These are phyloP conservation scores for Hypotaenidia okinawae DNA, from an alignment of 2,797 vertebrate genomes.

Conservation along the genomic window DNA sequence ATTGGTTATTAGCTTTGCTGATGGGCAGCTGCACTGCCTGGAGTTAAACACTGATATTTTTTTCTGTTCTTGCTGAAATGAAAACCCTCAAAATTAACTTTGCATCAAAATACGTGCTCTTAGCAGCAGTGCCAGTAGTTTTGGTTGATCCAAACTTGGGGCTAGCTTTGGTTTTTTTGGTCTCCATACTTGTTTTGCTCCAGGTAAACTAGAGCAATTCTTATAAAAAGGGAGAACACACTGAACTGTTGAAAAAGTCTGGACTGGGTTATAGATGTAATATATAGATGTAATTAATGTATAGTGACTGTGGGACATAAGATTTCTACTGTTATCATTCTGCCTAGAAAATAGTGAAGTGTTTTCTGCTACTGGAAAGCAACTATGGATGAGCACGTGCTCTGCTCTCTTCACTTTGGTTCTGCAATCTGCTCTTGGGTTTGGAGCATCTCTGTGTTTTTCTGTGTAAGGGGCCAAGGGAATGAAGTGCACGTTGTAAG, in stretches of 20 bases:
- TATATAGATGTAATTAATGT: neutral
- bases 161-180: neutral
- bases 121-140: neutral
- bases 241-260: neutral
- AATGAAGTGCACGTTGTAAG: neutral
- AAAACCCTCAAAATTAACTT: neutral
- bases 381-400: neutral
- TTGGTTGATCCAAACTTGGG: neutral
- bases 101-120: neutral
- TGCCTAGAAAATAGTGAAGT: neutral
- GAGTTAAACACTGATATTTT: neutral
- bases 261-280: neutral
- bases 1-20: neutral
- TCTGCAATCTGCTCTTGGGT: neutral
- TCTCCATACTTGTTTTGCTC: neutral
- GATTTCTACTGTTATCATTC: neutral
- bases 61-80: neutral
- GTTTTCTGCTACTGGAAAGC: neutral
- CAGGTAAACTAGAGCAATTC: neutral
- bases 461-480: neutral
- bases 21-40: neutral
- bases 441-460: neutral
- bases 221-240: neutral
- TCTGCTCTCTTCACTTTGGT: neutral
- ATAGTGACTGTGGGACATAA: neutral